A percentile compares a stretch with the other conserved stretches of the same genome.
Evolutionary conservation across 1,140 invertebrate species (phyloP).

Genomic region (honey bee (Apis mellifera)): DNA sequence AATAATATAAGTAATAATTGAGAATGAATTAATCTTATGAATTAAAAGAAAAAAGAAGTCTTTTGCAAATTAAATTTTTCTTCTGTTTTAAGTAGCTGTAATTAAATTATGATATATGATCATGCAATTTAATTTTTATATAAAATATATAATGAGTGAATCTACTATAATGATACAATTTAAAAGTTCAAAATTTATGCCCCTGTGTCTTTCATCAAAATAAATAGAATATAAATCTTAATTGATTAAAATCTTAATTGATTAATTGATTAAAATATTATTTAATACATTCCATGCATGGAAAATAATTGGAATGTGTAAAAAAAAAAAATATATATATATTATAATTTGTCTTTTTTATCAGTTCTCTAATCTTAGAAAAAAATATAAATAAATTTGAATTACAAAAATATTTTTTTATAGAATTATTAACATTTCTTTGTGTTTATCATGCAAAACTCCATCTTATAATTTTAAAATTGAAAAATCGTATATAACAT

Average conservation of each 20-base stretch:
- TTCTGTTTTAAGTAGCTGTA: neutral
- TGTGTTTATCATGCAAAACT: conserved; percentile 20
- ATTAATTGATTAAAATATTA: conserved; percentile 11
- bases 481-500: conserved; percentile 46
- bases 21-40: conserved; percentile 23
- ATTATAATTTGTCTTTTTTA: neutral
- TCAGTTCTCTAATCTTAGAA: neutral
- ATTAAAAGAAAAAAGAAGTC: conserved; percentile 18
- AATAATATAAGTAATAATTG: conserved; percentile 36
- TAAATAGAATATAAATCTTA: neutral
- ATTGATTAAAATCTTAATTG: conserved; percentile 9
- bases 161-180: neutral
- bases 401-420: conserved; percentile 4
- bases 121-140: conserved; percentile 20
- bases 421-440: neutral
- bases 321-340: neutral
- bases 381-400: conserved; percentile 13
- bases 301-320: conserved; percentile 24
- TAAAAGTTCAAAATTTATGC: conserved; percentile 19
- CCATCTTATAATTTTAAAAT: conserved; percentile 27
- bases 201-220: conserved; percentile 24
- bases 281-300: conserved; percentile 35
- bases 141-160: neutral
- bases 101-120: conserved; percentile 6
- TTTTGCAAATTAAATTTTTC: neutral